These are phyloP conservation scores for Auanema freiburgensis DNA, from an alignment of 2,888 invertebrate genomes.

Conservation along the genomic window DNA sequence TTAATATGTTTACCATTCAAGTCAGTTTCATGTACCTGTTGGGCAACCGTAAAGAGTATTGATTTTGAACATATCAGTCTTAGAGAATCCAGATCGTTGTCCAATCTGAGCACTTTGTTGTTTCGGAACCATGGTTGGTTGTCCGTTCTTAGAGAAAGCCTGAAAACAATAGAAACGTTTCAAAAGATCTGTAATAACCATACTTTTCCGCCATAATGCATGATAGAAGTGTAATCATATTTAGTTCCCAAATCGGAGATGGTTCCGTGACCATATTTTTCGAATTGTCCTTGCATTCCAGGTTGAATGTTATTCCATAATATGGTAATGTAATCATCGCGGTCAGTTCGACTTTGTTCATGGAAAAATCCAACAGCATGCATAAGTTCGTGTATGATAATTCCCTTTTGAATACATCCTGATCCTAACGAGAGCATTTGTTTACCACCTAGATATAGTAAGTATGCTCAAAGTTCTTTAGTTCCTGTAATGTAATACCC, in stretches of 20 bases:
- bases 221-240: slow-evolving; percentile 61
- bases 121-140: slow-evolving; percentile 62
- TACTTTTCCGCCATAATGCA: slow-evolving; percentile 60
- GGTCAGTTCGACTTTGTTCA: slow-evolving; percentile 52
- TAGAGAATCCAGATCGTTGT: slow-evolving; percentile 60
- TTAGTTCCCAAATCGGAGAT: slow-evolving; percentile 59
- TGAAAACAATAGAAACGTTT: too few relatives aligned
- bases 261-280: slow-evolving; percentile 61
- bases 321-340: slow-evolving; percentile 61
- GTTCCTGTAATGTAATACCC: slow-evolving; percentile 31
- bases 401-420: slow-evolving; percentile 64
- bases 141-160: slow-evolving; percentile 61
- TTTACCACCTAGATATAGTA: slow-evolving; percentile 41
- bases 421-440: slow-evolving; percentile 59
- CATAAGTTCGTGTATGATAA: slow-evolving; percentile 63
- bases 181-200: too few relatives aligned
- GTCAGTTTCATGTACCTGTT: slow-evolving; percentile 24
- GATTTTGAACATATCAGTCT: slow-evolving; percentile 59
- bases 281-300: slow-evolving; percentile 63
- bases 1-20: background rate
- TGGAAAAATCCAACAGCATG: slow-evolving; percentile 64
- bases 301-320: slow-evolving; percentile 62
- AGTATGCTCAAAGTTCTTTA: background rate
- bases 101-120: slow-evolving; percentile 56
- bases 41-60: slow-evolving; percentile 61